Evolutionary conservation across 2,113 vertebrate genomes (phyloP).

Genomic region (Dicrurus megarhynchus): DNA sequence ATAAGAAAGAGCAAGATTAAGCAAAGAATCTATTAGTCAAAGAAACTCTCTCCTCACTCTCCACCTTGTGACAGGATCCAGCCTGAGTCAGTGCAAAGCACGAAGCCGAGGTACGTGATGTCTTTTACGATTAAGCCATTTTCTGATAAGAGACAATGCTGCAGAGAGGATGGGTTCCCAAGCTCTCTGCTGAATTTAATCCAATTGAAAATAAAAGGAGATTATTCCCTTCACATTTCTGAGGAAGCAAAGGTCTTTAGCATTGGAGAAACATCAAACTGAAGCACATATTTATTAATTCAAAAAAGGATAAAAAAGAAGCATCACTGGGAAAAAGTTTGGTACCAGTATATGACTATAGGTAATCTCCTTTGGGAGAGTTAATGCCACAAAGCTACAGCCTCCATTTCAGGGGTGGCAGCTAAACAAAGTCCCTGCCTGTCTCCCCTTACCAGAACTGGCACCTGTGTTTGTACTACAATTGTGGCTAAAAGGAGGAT

Average conservation of each 20-base stretch:
- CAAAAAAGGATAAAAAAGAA: neutral
- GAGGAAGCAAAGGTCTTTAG: neutral
- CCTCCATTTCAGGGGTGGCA: neutral
- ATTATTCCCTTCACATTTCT: constrained; percentile 5
- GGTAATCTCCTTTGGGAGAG: neutral
- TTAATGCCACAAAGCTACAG: neutral
- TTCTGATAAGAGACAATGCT: constrained; percentile 22
- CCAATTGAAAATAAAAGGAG: constrained; percentile 25
- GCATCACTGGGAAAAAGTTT: neutral
- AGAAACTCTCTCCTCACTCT: neutral
- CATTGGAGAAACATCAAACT: neutral
- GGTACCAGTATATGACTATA: neutral
- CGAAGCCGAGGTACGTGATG: neutral
- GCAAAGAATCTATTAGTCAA: neutral
- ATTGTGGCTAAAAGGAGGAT: neutral
- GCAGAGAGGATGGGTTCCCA: neutral
- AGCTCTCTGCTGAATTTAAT: neutral
- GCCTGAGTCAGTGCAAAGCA: neutral
- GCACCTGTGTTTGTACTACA: neutral
- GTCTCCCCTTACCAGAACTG: neutral
- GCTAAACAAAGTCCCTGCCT: neutral
- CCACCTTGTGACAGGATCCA: constrained; percentile 1
- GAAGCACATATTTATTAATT: neutral
- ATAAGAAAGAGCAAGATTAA: neutral
- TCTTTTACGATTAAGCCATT: neutral